Evolutionary conservation across 2,888 invertebrate species (phyloP).

Genomic region (Hirudinaria manillensis): DNA sequence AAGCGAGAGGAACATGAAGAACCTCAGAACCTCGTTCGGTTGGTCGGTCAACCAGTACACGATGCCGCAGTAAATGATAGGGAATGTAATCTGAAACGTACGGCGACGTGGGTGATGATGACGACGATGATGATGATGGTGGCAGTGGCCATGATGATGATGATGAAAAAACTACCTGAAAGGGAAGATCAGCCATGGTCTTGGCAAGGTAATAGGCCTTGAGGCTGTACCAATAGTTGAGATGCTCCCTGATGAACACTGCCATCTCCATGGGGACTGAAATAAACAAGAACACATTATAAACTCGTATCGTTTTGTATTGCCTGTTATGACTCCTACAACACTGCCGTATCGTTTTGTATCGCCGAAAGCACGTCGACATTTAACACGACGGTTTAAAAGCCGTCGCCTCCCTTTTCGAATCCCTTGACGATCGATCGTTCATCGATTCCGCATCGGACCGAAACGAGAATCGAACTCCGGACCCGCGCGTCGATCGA

Average conservation of each 20-base stretch:
- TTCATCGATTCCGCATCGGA: neutral
- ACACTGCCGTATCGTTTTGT: too few species aligned
- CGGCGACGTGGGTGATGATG: neutral
- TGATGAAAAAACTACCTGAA: slow-evolving; percentile 63
- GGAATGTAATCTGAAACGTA: slow-evolving; percentile 67
- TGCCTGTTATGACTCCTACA: too few species aligned
- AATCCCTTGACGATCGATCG: neutral
- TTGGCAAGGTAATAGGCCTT: slow-evolving; percentile 76
- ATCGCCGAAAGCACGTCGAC: too few species aligned
- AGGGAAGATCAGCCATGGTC: slow-evolving; percentile 73
- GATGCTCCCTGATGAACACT: slow-evolving; percentile 73
- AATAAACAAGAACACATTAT: slow-evolving; percentile 46
- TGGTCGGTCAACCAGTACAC: slow-evolving; percentile 93
- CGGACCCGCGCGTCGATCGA: too few species aligned
- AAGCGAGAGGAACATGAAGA: slow-evolving; percentile 74
- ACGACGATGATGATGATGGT: neutral
- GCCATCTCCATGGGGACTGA: slow-evolving; percentile 78
- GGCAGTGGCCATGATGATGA: neutral
- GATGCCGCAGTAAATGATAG: slow-evolving; percentile 70
- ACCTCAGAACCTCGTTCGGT: slow-evolving; percentile 75
- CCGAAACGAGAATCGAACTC: neutral
- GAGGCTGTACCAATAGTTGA: slow-evolving; percentile 82
- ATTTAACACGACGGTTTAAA: too few species aligned
- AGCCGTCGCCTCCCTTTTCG: neutral
- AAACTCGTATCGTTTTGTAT: too few species aligned